Evolutionary conservation across 53 echinoderm and acorn worm genomes (phyloP).

Genomic region (Antedon mediterranea): DNA sequence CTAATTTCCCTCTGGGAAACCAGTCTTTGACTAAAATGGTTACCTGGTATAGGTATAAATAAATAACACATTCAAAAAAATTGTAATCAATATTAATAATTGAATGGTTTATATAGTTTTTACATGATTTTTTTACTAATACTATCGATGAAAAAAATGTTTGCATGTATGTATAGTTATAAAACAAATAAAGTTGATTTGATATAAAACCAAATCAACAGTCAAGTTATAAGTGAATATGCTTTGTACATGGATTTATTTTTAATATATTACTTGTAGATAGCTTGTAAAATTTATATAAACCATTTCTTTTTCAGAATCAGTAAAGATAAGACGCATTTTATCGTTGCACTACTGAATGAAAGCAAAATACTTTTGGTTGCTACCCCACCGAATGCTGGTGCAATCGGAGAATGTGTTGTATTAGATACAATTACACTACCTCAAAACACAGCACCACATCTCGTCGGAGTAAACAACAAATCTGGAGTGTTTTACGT

Average conservation of each 20-base stretch:
- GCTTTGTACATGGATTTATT: too few relatives aligned
- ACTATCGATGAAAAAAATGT: too few relatives aligned
- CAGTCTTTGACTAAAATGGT: too few relatives aligned
- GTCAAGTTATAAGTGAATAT: too few relatives aligned
- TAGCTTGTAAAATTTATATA: too few relatives aligned
- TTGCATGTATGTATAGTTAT: too few relatives aligned
- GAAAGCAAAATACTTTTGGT: slow-evolving; percentile 50
- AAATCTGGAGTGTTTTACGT: slow-evolving; percentile 66
- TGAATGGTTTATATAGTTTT: not conserved
- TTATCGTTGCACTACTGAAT: slow-evolving; percentile 64
- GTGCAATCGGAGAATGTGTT: slow-evolving; percentile 42
- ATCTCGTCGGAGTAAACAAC: slow-evolving; percentile 71
- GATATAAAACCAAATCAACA: too few relatives aligned
- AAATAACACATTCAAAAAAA: not conserved
- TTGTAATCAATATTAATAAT: not conserved
- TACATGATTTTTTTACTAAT: not conserved
- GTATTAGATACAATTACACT: slow-evolving; percentile 42
- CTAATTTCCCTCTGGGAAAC: too few relatives aligned
- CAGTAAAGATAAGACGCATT: slow-evolving; percentile 66
- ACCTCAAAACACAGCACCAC: slow-evolving; percentile 36
- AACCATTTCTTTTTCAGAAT: slow-evolving; percentile 51
- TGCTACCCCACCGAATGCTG: slow-evolving; percentile 23
- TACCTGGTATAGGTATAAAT: too few relatives aligned
- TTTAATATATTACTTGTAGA: too few relatives aligned
- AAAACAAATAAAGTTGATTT: too few relatives aligned